Evolutionary conservation across 2,113 vertebrate species (phyloP), one percentile per base, ranked within the genome.

Genomic region (Aldabrachelys gigantea): DNA sequence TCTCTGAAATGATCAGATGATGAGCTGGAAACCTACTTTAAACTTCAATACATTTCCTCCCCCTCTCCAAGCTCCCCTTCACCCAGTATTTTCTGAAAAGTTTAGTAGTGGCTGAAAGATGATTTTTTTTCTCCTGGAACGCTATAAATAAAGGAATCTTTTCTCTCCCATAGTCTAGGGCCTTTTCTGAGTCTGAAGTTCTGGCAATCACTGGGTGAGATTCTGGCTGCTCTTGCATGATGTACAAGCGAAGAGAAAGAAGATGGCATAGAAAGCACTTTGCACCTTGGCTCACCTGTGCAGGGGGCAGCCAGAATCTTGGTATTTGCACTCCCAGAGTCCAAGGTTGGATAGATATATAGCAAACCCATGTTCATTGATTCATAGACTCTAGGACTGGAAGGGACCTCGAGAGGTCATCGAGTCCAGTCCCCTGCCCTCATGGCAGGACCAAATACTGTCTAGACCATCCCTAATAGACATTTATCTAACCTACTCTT

Each of bases 31-130:
- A 79, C 35, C 22, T 72, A 72, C 65, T 35, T 59, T 2, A 0
- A n/a, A 5, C 82, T 89, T 78, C 27, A 41, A 0, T 62, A 2
- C 57, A 84, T 69, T 86, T 38, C n/a, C n/a, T 38, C n/a, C n/a
- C 19, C n/a, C 72, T 79, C 87, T 44, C 10, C 4, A 2, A 27
- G 0, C 38, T 69, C 3, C 0, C 8, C 91, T 72, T 76, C 50
- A 76, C 0, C 0, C 25, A 53, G 54, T 0, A 0, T 57, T 96
- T 90, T 54, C 44, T 50, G 81, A 5, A n/a, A 6, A 82, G 91
- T 44, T 3, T 21, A 75, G n/a, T 1, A 31, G 81, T 93, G n/a
- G 0, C 24, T 10, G 50, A 21, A 47, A 80, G 79, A 22, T 75
- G 78, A 47, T 12, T 59, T 59, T 59, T 69, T 76, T 76, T 59